These are phyloP conservation scores for Falcaria lacertinaria DNA, from an alignment of 2,888 invertebrate species.

Conservation along the genomic window DNA sequence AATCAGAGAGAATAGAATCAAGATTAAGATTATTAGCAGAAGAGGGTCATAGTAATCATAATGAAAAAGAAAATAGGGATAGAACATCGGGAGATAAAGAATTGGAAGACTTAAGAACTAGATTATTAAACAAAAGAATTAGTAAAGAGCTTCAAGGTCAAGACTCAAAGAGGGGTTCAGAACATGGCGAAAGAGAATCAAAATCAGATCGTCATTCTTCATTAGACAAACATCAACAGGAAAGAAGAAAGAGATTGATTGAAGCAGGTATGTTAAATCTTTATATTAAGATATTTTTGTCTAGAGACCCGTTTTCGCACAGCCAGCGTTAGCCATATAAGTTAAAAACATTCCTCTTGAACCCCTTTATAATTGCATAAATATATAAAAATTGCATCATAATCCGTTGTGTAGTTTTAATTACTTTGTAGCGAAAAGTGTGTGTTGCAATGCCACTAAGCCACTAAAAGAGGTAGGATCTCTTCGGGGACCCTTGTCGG, in stretches of 20 bases:
- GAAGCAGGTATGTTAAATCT: slow-evolving; percentile 79
- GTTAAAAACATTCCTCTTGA: too few species aligned
- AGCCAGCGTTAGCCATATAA: too few species aligned
- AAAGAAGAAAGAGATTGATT: slow-evolving; percentile 83
- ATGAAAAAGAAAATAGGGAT: slow-evolving; percentile 73
- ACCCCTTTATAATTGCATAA: too few species aligned
- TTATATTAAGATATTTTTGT: slow-evolving; percentile 1
- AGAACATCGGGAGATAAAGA: slow-evolving; percentile 79
- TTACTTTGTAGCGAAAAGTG: too few species aligned
- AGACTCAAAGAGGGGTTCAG: slow-evolving; percentile 56
- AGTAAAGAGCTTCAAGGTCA: slow-evolving; percentile 82
- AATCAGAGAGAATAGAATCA: slow-evolving; percentile 63
- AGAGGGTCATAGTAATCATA: slow-evolving; percentile 56
- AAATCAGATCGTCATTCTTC: slow-evolving; percentile 60
- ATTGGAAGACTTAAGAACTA: slow-evolving; percentile 87
- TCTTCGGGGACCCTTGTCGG: too few species aligned
- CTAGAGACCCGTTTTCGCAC: too few species aligned
- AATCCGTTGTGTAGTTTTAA: too few species aligned
- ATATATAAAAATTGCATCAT: too few species aligned
- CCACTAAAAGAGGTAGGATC: too few species aligned
- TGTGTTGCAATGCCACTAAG: too few species aligned
- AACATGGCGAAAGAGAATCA: slow-evolving; percentile 66
- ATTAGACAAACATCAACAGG: slow-evolving; percentile 74
- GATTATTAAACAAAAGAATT: slow-evolving; percentile 84
- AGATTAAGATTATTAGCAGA: slow-evolving; percentile 60